phyloP scores from a whole-genome alignment of 2,888 invertebrate genomes.

The Ctenicera cuprea region DNA sequence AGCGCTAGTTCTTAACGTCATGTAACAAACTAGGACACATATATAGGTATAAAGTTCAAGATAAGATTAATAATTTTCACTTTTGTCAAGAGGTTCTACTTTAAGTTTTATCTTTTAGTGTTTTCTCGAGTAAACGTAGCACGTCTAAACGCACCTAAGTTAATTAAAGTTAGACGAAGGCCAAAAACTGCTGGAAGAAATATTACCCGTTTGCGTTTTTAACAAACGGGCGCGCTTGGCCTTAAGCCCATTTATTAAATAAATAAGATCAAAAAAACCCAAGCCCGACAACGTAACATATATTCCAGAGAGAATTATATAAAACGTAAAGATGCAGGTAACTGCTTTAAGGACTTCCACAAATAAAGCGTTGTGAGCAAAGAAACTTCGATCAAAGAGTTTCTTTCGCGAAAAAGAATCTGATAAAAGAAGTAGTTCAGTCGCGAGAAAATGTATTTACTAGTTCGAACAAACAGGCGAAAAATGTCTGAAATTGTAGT shows the following conservation, averaged over 20 bases:
- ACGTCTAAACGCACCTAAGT: constrained; percentile 14
- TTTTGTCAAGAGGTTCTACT: background rate
- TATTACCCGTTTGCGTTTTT: constrained; percentile 17
- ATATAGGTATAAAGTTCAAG: too few species aligned
- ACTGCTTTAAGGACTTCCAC: constrained; percentile 17
- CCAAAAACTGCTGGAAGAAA: constrained; percentile 10
- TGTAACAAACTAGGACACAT: too few species aligned
- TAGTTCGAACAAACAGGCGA: constrained; percentile 15
- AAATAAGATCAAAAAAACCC: constrained; percentile 16
- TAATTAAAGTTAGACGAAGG: constrained; percentile 22
- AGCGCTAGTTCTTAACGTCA: too few species aligned
- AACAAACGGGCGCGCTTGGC: constrained; percentile 1
- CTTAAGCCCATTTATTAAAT: constrained; percentile 26
- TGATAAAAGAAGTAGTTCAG: constrained; percentile 19
- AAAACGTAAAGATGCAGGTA: constrained; percentile 24
- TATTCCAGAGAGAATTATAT: constrained; percentile 9
- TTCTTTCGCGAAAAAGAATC: constrained; percentile 12
- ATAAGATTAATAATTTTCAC: background rate
- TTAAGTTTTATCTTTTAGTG: constrained; percentile 1
- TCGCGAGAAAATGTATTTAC: constrained; percentile 26
- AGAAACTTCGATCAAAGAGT: constrained; percentile 25
- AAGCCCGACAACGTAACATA: background rate
- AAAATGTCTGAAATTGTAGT: constrained; percentile 18
- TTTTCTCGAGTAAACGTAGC: background rate
- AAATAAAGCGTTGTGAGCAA: constrained; percentile 5